These are phyloP conservation scores for Anabacerthia variegaticeps DNA, from an alignment of 2,797 vertebrate genomes.

Conservation along the genomic window DNA sequence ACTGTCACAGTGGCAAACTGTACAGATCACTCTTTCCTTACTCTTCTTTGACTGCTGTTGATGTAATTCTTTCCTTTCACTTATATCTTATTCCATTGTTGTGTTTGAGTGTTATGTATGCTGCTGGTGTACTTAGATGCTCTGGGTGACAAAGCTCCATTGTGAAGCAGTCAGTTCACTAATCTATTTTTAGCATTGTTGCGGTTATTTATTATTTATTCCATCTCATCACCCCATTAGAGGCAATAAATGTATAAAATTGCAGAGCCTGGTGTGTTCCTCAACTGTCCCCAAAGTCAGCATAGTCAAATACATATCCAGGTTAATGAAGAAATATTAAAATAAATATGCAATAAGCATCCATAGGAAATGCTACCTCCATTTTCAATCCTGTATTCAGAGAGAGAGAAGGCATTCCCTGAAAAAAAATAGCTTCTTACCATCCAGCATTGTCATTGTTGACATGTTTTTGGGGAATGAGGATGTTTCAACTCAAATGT, in stretches of 20 bases:
- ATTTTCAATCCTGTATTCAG: neutral
- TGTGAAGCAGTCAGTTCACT: neutral
- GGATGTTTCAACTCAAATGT: neutral
- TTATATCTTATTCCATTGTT: neutral
- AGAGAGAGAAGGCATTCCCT: neutral
- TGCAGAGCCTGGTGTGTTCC: neutral
- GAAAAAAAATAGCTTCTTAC: neutral
- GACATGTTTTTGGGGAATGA: neutral
- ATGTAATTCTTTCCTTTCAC: constrained; percentile 10
- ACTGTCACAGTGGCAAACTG: neutral
- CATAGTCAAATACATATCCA: neutral
- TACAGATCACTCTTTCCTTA: neutral
- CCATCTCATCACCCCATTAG: neutral
- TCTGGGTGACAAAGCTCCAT: constrained; percentile 4
- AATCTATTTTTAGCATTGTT: neutral
- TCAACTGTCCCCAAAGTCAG: neutral
- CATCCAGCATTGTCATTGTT: neutral
- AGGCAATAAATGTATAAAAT: constrained; percentile 15
- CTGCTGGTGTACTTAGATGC: neutral
- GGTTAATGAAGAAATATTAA: constrained; percentile 23
- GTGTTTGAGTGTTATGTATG: neutral
- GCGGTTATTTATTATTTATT: constrained; percentile 52
- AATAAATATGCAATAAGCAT: neutral
- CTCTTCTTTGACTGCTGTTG: neutral
- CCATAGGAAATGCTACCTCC: neutral